Evolutionary conservation across 2,113 vertebrate species (phyloP).

Genomic region (Pyrgilauda ruficollis): DNA sequence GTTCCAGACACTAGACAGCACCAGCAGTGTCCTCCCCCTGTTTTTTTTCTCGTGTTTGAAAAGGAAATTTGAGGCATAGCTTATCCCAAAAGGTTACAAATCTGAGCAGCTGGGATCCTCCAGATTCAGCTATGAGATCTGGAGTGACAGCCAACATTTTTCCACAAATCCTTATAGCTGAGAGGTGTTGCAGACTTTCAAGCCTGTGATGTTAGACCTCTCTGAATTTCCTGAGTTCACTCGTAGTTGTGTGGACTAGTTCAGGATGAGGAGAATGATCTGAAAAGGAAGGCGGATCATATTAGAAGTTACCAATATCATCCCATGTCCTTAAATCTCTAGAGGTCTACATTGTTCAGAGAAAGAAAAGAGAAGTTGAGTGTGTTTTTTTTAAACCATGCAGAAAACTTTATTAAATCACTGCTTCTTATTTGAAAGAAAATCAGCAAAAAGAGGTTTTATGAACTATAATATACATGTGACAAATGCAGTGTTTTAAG

Average conservation of each 20-base stretch:
- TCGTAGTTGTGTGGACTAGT: not conserved
- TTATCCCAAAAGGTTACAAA: not conserved
- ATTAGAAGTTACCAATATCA: not conserved
- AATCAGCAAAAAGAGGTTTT: not conserved
- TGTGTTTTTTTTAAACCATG: not conserved
- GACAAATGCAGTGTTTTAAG: not conserved
- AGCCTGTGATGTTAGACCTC: not conserved
- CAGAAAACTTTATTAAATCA: not conserved
- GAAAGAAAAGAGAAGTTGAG: not conserved
- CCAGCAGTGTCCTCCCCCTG: not conserved
- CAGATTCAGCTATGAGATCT: not conserved
- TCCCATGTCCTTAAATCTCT: not conserved
- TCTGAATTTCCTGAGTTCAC: not conserved
- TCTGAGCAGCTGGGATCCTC: not conserved
- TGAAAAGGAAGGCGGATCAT: not conserved
- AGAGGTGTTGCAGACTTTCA: not conserved
- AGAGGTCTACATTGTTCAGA: not conserved
- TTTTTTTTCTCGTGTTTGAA: not conserved
- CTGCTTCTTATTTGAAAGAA: not conserved
- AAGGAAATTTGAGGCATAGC: not conserved
- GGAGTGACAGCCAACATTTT: not conserved
- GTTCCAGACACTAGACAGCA: not conserved
- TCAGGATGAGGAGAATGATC: not conserved
- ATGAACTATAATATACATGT: not conserved
- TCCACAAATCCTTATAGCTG: not conserved